A percentile compares a stretch with the other conserved stretches of the same genome.
Conservation (phyloP, 2,113 vertebrate species). For the Brachyistius frenatus region DNA sequence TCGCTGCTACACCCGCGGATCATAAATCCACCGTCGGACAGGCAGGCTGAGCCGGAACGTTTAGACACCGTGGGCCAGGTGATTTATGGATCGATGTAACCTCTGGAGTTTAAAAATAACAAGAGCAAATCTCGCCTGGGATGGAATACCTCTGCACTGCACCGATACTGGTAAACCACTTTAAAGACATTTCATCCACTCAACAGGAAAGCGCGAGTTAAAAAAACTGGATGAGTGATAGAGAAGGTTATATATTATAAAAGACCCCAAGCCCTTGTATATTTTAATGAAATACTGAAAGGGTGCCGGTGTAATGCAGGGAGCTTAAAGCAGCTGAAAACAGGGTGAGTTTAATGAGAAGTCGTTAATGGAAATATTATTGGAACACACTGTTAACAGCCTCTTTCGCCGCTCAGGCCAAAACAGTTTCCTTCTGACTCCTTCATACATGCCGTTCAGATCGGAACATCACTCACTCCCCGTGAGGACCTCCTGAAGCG, state of each 20-base stretch:
- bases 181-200: constrained; percentile 68
- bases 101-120: constrained; percentile 81
- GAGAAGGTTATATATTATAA: constrained; percentile 50
- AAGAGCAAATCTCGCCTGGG: constrained; percentile 70
- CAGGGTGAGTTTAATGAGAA: constrained; percentile 63
- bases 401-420: constrained; percentile 51
- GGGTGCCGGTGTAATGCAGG: constrained; percentile 32
- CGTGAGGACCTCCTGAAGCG: constrained; percentile 8
- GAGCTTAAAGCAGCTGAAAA: constrained; percentile 48
- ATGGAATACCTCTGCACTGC: constrained; percentile 59
- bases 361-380: constrained; percentile 73
- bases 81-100: constrained; percentile 77
- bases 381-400: constrained; percentile 61
- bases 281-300: constrained; percentile 50
- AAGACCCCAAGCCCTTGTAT: constrained; percentile 15
- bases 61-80: constrained; percentile 56
- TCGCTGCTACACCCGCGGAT: constrained; percentile 49
- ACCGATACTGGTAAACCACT: constrained; percentile 68
- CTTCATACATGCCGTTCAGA: constrained; percentile 45
- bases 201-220: constrained; percentile 31
- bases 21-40: constrained; percentile 72
- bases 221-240: constrained; percentile 47
- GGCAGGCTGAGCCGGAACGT: constrained; percentile 60
- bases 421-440: constrained; percentile 59
- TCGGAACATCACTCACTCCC: constrained; percentile 37